These are phyloP conservation scores for Morphnarchus princeps DNA, from an alignment of 2,113 vertebrate species.

Conservation along the genomic window DNA sequence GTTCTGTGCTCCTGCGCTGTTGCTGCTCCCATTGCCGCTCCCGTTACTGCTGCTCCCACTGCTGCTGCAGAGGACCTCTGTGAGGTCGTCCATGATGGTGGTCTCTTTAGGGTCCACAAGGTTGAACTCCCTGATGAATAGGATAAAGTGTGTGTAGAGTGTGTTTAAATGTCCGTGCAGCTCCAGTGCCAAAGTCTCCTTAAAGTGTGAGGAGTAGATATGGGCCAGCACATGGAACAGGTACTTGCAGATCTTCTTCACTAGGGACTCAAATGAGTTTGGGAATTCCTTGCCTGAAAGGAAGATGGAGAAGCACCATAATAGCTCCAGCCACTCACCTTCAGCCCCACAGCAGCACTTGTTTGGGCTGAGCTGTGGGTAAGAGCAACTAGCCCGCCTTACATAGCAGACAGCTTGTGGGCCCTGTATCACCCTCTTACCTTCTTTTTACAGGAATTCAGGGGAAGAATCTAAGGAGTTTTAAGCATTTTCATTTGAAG, in stretches of 20 bases:
- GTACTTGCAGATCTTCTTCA: slow-evolving; percentile 97
- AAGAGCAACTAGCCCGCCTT: neutral
- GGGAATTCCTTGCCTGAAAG: slow-evolving; percentile 93
- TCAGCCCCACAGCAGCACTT: neutral
- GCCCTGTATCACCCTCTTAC: neutral
- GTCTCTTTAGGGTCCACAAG: slow-evolving; percentile 98
- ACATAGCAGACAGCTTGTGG: neutral
- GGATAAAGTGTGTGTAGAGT: slow-evolving; percentile 95
- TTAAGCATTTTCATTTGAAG: neutral
- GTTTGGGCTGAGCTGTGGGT: neutral
- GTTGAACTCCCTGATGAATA: slow-evolving; percentile 97
- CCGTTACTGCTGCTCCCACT: slow-evolving; percentile 57
- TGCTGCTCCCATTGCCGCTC: slow-evolving; percentile 48
- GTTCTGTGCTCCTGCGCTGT: slow-evolving; percentile 87
- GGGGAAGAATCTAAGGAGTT: neutral
- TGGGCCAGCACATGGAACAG: slow-evolving; percentile 97
- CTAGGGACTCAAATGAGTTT: slow-evolving; percentile 93
- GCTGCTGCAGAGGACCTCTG: slow-evolving; percentile 89
- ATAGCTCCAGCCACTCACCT: neutral
- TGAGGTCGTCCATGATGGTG: slow-evolving; percentile 97
- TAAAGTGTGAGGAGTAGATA: slow-evolving; percentile 99
- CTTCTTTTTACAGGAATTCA: neutral
- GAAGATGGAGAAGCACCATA: neutral
- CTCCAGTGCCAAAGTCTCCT: slow-evolving; percentile 94
- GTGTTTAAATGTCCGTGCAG: slow-evolving; percentile 98